These are phyloP conservation scores for Orgyia antiqua DNA, from an alignment of 2,888 invertebrate genomes.

Conservation along the genomic window DNA sequence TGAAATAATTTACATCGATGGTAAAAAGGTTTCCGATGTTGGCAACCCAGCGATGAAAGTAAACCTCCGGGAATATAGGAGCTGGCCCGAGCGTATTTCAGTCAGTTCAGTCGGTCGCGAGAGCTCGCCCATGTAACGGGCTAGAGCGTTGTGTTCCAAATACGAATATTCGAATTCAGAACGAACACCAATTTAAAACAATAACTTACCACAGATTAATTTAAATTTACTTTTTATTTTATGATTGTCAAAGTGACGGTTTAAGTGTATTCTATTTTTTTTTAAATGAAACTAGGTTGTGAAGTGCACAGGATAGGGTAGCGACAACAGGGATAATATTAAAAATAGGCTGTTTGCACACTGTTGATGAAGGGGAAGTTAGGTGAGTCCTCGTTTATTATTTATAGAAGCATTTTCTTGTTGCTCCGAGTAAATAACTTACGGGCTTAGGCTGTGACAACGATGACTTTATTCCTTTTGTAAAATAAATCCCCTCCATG, in stretches of 20 bases:
- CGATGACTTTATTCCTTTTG: conserved; percentile 8
- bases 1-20: no score
- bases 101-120: conserved; percentile 43
- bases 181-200: conserved; percentile 20
- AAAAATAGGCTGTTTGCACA: conserved; percentile 36
- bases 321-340: conserved; percentile 38
- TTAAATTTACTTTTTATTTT: conserved; percentile 12
- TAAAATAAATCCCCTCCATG: no score
- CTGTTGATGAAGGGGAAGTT: conserved; percentile 31
- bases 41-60: conserved; percentile 46
- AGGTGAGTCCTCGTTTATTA: conserved; percentile 40
- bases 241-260: conserved; percentile 12
- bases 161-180: conserved; percentile 31
- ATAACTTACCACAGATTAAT: conserved; percentile 20
- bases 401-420: conserved; percentile 29
- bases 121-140: conserved; percentile 35
- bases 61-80: conserved; percentile 46
- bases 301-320: conserved; percentile 35
- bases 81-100: conserved; percentile 32
- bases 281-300: conserved; percentile 38
- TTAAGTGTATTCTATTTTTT: conserved; percentile 23
- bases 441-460: conserved; percentile 9
- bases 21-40: conserved; percentile 26
- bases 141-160: conserved; percentile 14
- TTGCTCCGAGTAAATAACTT: conserved; percentile 18